Evolutionary conservation across 2,888 invertebrate species (phyloP), one percentile per base, ranked within the genome.

Genomic region (Tridacna gigas): DNA sequence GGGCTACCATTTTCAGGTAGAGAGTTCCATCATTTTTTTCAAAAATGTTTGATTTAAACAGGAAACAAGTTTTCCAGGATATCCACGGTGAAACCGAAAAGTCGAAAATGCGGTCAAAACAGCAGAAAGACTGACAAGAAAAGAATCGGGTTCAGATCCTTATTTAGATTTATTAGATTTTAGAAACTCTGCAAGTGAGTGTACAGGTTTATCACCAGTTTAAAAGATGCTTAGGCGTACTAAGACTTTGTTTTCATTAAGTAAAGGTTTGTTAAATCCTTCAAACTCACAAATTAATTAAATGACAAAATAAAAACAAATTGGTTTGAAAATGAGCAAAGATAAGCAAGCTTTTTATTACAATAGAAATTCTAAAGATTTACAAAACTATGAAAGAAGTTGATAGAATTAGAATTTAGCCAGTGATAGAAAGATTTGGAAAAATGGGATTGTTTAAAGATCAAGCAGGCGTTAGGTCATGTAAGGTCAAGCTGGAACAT

Each of bases 101-200:
- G 80, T 74, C 13, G 84, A 84, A 80, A 37, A 66, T 0, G 71
- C 47, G 5, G 83, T 88, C 12, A 82, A 86, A 67, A 86, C 77
- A 5, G 75, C 82, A 0, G 78, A 82, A 48, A 77, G 79, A 22
- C n/a, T 88, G 25, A 76, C 77, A 71, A 77, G 60, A 60, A 88
- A 81, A 60, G 79, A 65, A 0, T 74, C 80, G 65, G 47, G 67
- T 18, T 63, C 26, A 12, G 45, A 79, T 60, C 71, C 77, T 15
- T 82, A 47, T 20, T n/a, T 79, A 47, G 75, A 75, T 0, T 18
- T 84, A 9, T 25, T 86, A 26, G 79, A 84, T 48, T 86, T 48
- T 26, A 77, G 79, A 65, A 84, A 83, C 47, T 83, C 86, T 20
- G 78, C 86, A 11, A 60, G 74, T 18, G 73, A 78, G 25, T 56